These are phyloP conservation scores for Rhinogobius similis DNA, from an alignment of 2,113 vertebrate genomes.

Conservation along the genomic window DNA sequence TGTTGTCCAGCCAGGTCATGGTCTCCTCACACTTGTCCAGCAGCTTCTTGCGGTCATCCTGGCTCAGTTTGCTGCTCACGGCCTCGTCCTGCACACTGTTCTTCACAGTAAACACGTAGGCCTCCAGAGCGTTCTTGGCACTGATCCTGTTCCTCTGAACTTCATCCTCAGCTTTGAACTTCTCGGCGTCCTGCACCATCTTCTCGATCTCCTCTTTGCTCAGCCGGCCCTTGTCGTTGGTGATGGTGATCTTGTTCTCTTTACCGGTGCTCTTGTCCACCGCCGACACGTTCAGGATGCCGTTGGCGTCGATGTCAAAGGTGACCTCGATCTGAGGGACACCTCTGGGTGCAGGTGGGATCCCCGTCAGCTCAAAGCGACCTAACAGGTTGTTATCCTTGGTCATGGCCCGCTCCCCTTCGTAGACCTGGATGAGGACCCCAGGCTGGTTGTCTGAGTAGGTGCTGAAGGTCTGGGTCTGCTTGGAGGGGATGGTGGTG, in stretches of 20 bases:
- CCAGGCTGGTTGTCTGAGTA: neutral
- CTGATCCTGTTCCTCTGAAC: neutral
- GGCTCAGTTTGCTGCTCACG: neutral
- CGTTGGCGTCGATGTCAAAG: neutral
- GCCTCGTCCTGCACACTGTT: slow-evolving; percentile 1
- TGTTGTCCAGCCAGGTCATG: neutral
- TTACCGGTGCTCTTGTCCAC: neutral
- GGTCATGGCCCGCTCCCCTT: neutral
- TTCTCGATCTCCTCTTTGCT: neutral
- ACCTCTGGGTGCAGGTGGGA: neutral
- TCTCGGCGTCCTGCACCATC: neutral
- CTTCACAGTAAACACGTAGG: neutral
- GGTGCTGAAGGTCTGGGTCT: slow-evolving; percentile 1
- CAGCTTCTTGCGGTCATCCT: neutral
- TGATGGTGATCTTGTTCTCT: slow-evolving; percentile 8
- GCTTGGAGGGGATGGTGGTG: neutral
- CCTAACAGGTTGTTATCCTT: slow-evolving; percentile 1
- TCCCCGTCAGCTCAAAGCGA: neutral
- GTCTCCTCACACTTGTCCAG: neutral
- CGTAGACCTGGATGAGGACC: neutral
- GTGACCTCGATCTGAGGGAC: slow-evolving; percentile 2
- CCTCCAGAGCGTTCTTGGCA: neutral
- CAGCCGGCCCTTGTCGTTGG: neutral
- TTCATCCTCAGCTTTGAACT: slow-evolving; percentile 3
- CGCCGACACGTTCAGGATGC: neutral